Base-by-base conservation (phyloP, 2,797 vertebrate species). In the Acrocephalus scirpaceus region DNA sequence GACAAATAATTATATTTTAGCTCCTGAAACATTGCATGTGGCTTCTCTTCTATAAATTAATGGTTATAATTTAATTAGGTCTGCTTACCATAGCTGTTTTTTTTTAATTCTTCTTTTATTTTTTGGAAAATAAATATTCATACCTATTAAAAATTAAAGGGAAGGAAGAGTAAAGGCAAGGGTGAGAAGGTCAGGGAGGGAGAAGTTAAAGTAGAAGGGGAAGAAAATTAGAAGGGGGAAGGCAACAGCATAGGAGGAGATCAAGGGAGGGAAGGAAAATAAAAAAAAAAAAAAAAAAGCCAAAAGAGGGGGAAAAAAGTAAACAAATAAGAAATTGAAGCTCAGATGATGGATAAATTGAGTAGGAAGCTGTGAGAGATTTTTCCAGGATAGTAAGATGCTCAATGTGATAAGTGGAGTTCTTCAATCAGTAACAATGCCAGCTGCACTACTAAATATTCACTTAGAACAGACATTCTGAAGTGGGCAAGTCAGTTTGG, bases 381-480 rank as follows among this genome's bases (percentile, higher is more conserved):
- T 93, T 93, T 95, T 96, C 72, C 80, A 94, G 89, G 76, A 93
- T 96, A 95, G 60, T 48, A 76, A 95, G 51, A 79, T 84, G 29
- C 54, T 96, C 86, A 56, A 1, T 87, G 26, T 47, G 80, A 53
- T 86, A 91, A 97, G 45, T 91, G 77, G 88, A 93, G 32, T 92
- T 93, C 83, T 97, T 97, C 83, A 96, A 92, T 96, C 93, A 96
- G 84, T 86, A 94, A 66, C 88, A 96, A 86, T 93, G 77, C 83
- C 87, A 97, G 92, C 82, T 97, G 86, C 75, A 92, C 32, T 86
- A 90, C 67, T 94, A 86, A 96, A 95, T 95, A 93, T 93, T 96
- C 92, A 95, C 70, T 94, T 83, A 75, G 74, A 86, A 62, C 16
- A 85, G 76, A 85, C 38, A 83, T 73, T 96, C 67, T 86, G 51